Evolutionary conservation across 2,113 vertebrate species (phyloP), one percentile per base, ranked within the genome.

Genomic region (Daboia siamensis): DNA sequence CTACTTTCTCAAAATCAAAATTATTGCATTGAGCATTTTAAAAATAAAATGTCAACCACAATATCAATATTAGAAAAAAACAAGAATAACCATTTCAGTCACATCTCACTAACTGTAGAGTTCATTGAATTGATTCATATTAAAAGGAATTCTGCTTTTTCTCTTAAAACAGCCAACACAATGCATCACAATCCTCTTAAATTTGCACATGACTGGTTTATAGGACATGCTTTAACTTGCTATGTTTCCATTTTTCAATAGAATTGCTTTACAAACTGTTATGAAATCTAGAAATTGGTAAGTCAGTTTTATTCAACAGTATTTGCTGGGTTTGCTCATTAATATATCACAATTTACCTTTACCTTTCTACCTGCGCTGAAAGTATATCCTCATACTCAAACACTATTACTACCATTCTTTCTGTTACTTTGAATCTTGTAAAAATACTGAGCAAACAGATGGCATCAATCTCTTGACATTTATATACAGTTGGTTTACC

Each of bases 291-390:
- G 56, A 89, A 4, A 59, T 46, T 20, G 91, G 91, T 56, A 92
- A 95, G 90, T 94, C 80, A 92, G 46, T 85, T 69, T 85, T 61
- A n/a, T 55, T 87, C 87, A 93, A 80, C 33, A 44, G 17, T 44
- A 86, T 95, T 90, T 95, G 94, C 94, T 95, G 93, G 96, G 86
- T 94, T 91, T 91, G 94, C 90, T 86, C 94, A 90, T 80, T 93
- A 69, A 54, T 23, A 94, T 59, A 26, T 84, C 29, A 52, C 55
- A 90, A 61, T 59, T 90, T 57, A 52, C 39, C 93, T 84, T 80
- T 61, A 80, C 39, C 24, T 51, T 56, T 92, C 1, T 80, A 55
- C 69, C 26, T n/a, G 6, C 3, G 3, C 21, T 86, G 12, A 46
- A 51, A n/a, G 46, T 85, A 59, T 86, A 48, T 39, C 10, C 55